Base-by-base conservation (phyloP, 2,797 vertebrate genomes). In the Lophotriccus pileatus region DNA sequence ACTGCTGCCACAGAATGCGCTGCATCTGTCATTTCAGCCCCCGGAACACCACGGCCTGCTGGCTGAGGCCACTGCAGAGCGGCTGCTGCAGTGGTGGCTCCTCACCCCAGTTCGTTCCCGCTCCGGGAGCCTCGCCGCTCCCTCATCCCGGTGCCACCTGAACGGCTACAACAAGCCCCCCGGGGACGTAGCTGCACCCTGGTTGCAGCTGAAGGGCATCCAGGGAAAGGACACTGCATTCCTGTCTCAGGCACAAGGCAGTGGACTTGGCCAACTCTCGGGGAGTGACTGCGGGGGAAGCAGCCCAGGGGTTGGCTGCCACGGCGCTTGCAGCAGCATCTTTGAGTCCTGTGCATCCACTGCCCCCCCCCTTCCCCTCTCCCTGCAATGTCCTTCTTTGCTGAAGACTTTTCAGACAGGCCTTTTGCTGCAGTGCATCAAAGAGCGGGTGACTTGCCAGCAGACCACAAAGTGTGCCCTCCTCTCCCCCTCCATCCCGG, bases 401-500 rank as follows among this genome's bases (percentile, higher is more conserved):
- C 84, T 14, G 78, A 87, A 91, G 73, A 90, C 78, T 64, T 81
- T 6, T 59, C 92, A 75, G 73, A 59, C 67, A 16, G 87, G 89
- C 84, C 73, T 95, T 95, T 87, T 95, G 94, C 96, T 46, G 84
- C 96, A 97, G 68, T 93, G 95, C 97, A 94, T 95, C 93, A 86
- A 50, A 95, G 96, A 80, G 95, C 30, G 89, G 89, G 67, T 79
- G 89, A 21, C 50, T 77, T 94, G 95, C 94, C 94, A 96, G 93
- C 93, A 62, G 58, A 72, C 37, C 89, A 55, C 83, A 1, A 62
- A 62, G 75, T 6, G 60, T 5, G 78, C 63, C 62, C 76, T 75
- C 9, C 91, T 80, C 86, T 74, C 53, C 36, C 53, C 87, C 60
- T 18, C 49, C 25, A 23, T 37, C 70, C 63, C 9, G 3, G 22